A percentile compares a stretch with the other conserved stretches of the same genome.
These are phyloP conservation scores for Acyrthosiphon pisum DNA, from an alignment of 1,140 invertebrate genomes.

Conservation along the genomic window DNA sequence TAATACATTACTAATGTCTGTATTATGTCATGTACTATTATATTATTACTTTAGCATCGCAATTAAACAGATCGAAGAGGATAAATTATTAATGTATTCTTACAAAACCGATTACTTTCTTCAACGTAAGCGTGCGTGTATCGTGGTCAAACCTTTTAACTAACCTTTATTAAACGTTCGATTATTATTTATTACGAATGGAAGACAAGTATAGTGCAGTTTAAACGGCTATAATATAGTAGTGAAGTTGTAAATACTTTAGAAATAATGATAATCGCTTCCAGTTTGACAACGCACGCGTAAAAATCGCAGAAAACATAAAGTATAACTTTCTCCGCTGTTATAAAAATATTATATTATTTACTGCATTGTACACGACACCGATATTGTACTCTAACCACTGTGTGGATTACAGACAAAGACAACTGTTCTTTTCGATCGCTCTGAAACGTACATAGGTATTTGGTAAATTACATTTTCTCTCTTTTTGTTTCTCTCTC, in stretches of 20 bases:
- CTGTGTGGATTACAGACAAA: neutral
- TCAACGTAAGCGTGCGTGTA: neutral
- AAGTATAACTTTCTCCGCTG: neutral
- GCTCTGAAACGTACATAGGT: neutral
- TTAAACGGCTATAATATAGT: neutral
- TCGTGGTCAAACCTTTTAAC: neutral
- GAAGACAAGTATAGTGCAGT: neutral
- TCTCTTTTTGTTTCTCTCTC: neutral
- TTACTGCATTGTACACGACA: neutral
- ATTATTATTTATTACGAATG: neutral
- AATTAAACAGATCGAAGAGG: neutral
- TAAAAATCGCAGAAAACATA: neutral
- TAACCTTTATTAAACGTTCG: neutral
- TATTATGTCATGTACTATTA: neutral
- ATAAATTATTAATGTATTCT: neutral
- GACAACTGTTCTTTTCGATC: neutral
- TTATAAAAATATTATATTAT: constrained; percentile 4
- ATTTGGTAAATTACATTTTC: neutral
- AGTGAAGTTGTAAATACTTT: constrained; percentile 5
- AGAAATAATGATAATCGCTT: neutral
- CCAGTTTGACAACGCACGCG: neutral
- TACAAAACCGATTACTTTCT: neutral
- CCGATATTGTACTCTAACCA: neutral
- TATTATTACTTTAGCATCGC: neutral
- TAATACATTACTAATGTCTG: neutral